Conservation (phyloP, 2,113 vertebrate genomes). For the Pungitius pungitius region DNA sequence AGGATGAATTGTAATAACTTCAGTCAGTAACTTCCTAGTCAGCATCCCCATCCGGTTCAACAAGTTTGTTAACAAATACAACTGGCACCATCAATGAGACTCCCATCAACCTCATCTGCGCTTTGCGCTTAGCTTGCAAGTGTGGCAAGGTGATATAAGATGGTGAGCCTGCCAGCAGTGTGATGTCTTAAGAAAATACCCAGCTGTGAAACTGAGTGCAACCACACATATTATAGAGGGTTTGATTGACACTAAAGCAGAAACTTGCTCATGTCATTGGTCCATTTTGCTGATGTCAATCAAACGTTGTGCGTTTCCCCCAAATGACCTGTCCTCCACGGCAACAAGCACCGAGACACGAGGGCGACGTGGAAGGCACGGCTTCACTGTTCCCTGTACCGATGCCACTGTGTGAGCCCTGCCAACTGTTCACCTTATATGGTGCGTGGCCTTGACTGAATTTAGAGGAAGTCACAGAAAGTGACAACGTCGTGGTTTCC, state of each 20-base stretch:
- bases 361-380: conserved; percentile 6
- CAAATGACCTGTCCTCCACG: conserved; percentile 28
- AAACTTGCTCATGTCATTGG: conserved; percentile 16
- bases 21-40: not conserved
- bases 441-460: conserved; percentile 52
- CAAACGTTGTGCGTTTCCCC: conserved; percentile 26
- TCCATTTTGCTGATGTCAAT: conserved; percentile 46
- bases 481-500: conserved; percentile 44
- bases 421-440: conserved; percentile 71
- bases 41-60: not conserved
- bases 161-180: not conserved
- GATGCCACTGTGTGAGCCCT: conserved; percentile 28
- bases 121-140: not conserved
- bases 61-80: not conserved
- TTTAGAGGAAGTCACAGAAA: conserved; percentile 63
- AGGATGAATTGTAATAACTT: not conserved
- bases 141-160: not conserved
- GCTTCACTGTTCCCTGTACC: conserved; percentile 5
- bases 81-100: not conserved
- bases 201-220: too few species aligned
- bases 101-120: not conserved
- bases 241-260: conserved; percentile 27
- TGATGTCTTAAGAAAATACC: not conserved
- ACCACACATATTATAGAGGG: not conserved
- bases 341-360: conserved; percentile 24